Percentiles rank a stretch among this genome's conserved stretches.
phyloP scores from a whole-genome alignment of 2,113 vertebrate genomes.

The Sclerurus mexicanus region DNA sequence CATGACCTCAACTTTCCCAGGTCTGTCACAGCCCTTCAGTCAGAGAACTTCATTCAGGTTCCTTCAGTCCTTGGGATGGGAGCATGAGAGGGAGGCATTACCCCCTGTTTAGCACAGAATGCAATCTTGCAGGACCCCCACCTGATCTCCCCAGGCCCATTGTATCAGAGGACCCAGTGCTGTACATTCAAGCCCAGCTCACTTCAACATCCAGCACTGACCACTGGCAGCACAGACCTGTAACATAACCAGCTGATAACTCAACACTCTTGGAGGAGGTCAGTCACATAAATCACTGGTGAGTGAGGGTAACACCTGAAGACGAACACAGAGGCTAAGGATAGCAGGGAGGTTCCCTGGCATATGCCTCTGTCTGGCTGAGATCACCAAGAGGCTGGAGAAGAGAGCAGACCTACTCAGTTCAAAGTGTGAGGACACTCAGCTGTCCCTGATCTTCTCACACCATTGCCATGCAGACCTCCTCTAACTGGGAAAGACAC shows the following conservation, averaged over 20 bases:
- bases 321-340: neutral
- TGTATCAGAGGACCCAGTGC: neutral
- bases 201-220: fast-evolving
- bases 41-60: neutral
- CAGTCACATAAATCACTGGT: neutral
- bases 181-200: neutral
- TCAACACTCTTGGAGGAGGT: neutral
- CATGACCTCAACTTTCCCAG: neutral
- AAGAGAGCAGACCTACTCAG: neutral
- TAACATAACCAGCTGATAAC: neutral
- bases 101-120: neutral
- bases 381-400: neutral
- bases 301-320: neutral
- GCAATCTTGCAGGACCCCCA: neutral
- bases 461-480: neutral
- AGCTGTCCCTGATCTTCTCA: neutral
- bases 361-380: neutral
- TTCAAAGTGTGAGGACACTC: neutral
- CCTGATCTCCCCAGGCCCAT: neutral
- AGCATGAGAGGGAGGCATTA: neutral
- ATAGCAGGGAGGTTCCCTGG: neutral
- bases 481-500: neutral
- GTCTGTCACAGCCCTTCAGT: neutral
- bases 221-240: neutral
- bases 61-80: neutral